Percentiles rank a stretch among this genome's conserved stretches.
These are phyloP conservation scores for Octopus bimaculoides DNA, from an alignment of 1,140 invertebrate species.

Conservation along the genomic window DNA sequence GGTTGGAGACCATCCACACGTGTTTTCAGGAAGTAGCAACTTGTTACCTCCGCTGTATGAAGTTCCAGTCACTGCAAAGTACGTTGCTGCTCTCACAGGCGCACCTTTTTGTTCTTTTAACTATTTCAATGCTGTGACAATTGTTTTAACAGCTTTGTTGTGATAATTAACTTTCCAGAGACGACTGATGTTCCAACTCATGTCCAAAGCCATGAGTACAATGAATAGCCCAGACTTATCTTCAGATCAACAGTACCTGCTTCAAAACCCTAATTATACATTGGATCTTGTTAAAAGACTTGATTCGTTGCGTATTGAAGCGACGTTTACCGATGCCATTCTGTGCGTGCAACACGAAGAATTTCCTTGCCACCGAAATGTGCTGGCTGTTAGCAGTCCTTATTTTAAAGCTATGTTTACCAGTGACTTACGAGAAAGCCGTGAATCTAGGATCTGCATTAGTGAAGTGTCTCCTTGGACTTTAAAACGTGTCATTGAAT, in stretches of 20 bases:
- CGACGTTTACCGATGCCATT: conserved; percentile 51
- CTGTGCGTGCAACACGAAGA: conserved; percentile 54
- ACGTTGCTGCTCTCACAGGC: too few relatives aligned
- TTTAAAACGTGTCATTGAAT: conserved; percentile 57
- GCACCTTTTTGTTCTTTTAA: too few relatives aligned
- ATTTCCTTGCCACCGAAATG: conserved; percentile 56
- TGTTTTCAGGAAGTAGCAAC: too few relatives aligned
- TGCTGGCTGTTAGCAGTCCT: conserved; percentile 57
- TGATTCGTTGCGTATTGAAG: conserved; percentile 43
- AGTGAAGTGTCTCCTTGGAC: conserved; percentile 57
- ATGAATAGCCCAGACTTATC: neutral
- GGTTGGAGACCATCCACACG: too few relatives aligned
- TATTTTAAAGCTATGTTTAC: conserved; percentile 61
- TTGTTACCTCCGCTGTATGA: too few relatives aligned
- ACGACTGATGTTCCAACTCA: too few relatives aligned
- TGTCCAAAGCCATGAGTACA: too few relatives aligned
- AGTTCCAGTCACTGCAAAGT: too few relatives aligned
- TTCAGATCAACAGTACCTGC: conserved; percentile 22
- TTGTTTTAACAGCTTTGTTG: too few relatives aligned
- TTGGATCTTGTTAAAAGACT: conserved; percentile 44
- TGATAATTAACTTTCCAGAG: too few relatives aligned
- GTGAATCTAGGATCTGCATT: conserved; percentile 48
- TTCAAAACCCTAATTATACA: conserved; percentile 42
- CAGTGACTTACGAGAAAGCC: conserved; percentile 55
- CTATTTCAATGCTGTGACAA: too few relatives aligned